Evolutionary conservation across 92 coral and sea anemone species (phyloP), one percentile per base, ranked within the genome.

Genomic region (Epizoanthus illoricatus): DNA sequence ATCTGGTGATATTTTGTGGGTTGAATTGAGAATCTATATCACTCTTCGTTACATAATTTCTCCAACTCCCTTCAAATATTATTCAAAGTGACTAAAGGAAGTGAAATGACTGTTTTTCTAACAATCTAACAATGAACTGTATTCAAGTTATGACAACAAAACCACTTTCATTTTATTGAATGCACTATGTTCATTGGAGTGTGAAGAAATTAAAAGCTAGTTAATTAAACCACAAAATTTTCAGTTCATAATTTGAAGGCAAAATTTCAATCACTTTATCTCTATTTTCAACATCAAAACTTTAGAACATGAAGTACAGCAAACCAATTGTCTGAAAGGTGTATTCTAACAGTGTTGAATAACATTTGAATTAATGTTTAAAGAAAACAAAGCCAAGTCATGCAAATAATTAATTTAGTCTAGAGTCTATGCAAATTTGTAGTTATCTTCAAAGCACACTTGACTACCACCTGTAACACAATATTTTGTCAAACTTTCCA

Each of bases 401-500:
- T 39, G 7, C 7, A 5, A 68, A 40, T 36, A 19, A 60, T 58
- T 60, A 20, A 41, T 78, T 45, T 61, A 18, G 71, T 78, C 71
- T 78, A 12, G n/a, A 7, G 24, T 63, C 49, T 78, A 62, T 78
- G 82, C 60, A 62, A 78, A 76, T 76, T 76, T 78, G 2, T 43
- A 11, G 55, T 63, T 78, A 5, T 47, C 3, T 62, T 41, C 24
- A 60, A 68, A 65, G 69, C 57, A 76, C 13, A 54, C 49, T 20
- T 62, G 40, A 10, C 49, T 11, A 10, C 1, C 36, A 28, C 36
- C 36, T 28, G 36, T 58, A 59, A 57, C 13, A 74, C 7, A 42
- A 75, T 16, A 43, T 24, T 55, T 24, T 74, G 19, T 74, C 57
- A 5, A 7, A 28, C 65, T 23, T 28, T 21, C 21, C 7, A 36